Percentiles rank a stretch among this genome's conserved stretches.
phyloP scores from a whole-genome alignment of 1,140 invertebrate species.

The Meteorus sp. region DNA sequence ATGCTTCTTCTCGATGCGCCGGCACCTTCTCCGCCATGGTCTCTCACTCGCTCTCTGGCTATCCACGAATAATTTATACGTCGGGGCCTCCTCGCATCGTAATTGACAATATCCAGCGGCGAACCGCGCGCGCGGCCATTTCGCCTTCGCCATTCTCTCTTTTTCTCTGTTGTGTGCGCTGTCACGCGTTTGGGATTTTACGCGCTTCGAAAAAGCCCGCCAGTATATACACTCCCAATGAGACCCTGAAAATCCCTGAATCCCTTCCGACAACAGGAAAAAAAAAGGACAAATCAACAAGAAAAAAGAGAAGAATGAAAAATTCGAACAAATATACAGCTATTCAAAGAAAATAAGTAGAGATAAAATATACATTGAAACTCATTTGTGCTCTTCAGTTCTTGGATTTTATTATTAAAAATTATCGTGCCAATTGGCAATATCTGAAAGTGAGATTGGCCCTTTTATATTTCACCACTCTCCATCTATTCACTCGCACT shows the following conservation, averaged over 20 bases:
- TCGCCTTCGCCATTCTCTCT: constrained; percentile 22
- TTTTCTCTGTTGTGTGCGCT: constrained; percentile 5
- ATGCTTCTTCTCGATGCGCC: neutral
- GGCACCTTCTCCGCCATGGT: neutral
- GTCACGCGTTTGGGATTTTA: constrained; percentile 23
- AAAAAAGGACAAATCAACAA: neutral
- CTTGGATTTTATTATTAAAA: neutral
- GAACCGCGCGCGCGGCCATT: constrained; percentile 21
- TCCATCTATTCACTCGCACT: constrained; percentile 2
- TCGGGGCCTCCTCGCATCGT: constrained; percentile 35
- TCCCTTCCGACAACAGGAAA: neutral
- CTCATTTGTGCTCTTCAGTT: neutral
- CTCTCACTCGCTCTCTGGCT: constrained; percentile 7
- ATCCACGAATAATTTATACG: constrained; percentile 39
- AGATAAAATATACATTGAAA: no score
- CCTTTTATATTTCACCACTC: neutral
- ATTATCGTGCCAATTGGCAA: neutral
- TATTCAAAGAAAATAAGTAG: no score
- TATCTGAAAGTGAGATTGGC: neutral
- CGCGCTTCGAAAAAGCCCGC: constrained; percentile 17
- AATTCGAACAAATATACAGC: no score
- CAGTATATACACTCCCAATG: neutral
- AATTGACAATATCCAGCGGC: constrained; percentile 42
- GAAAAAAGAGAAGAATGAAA: no score
- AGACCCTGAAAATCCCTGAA: neutral